Percentiles rank a stretch among this genome's conserved stretches.
These are phyloP conservation scores for Staurois parvus DNA, from an alignment of 2,797 vertebrate genomes.

Conservation along the genomic window DNA sequence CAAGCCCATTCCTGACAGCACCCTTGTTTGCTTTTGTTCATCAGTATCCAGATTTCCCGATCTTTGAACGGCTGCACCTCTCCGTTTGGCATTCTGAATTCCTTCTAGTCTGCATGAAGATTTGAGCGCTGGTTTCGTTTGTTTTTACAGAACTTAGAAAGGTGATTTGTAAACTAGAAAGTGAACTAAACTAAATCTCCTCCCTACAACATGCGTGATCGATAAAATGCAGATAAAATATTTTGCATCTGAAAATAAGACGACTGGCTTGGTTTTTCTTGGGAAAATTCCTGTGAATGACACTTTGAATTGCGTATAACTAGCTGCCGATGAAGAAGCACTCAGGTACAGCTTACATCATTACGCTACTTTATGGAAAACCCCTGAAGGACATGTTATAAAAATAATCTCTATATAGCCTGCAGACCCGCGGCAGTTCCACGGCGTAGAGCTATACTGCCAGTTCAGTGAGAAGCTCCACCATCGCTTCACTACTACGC, in stretches of 20 bases:
- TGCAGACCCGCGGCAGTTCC: neutral
- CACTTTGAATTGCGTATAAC: neutral
- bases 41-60: too few species aligned
- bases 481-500: slow-evolving; percentile 4
- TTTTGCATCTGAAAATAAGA: neutral
- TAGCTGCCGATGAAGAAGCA: neutral
- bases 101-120: too few species aligned
- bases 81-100: too few species aligned
- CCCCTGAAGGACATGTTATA: neutral
- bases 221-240: neutral
- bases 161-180: neutral
- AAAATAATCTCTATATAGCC: neutral
- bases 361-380: neutral
- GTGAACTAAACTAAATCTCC: neutral
- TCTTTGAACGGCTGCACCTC: too few species aligned
- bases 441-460: slow-evolving; percentile 9
- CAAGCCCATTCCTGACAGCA: too few species aligned
- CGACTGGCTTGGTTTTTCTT: neutral
- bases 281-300: neutral
- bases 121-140: too few species aligned
- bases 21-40: too few species aligned
- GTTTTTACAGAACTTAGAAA: too few species aligned
- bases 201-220: neutral
- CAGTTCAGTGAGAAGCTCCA: neutral
- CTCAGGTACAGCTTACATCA: neutral